Evolutionary conservation across 2,113 vertebrate species (phyloP).

Genomic region (Falco punctatus): DNA sequence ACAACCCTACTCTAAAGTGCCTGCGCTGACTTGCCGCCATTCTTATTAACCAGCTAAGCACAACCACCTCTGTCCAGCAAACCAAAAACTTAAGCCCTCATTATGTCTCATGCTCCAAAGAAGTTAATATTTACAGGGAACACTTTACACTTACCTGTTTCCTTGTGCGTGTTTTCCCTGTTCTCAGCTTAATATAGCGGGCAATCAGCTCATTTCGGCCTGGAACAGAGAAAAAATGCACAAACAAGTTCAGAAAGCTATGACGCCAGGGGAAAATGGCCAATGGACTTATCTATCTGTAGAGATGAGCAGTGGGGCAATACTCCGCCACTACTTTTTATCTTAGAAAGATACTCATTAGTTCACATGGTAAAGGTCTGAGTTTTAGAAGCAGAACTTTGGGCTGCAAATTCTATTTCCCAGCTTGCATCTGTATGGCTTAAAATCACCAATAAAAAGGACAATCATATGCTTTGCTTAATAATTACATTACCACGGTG

Average conservation of each 20-base stretch:
- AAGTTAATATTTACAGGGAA: background rate
- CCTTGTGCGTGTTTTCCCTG: conserved; percentile 95
- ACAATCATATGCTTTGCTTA: background rate
- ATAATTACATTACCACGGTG: background rate
- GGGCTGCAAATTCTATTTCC: background rate
- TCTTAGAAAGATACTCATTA: background rate
- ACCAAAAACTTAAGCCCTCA: background rate
- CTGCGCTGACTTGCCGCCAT: background rate
- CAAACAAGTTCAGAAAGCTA: background rate
- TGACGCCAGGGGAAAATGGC: background rate
- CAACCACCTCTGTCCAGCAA: background rate
- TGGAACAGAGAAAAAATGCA: conserved; percentile 61
- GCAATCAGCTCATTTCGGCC: conserved; percentile 96
- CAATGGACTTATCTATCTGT: background rate
- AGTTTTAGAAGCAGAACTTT: background rate
- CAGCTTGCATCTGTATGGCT: background rate
- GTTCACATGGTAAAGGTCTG: background rate
- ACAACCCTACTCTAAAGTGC: background rate
- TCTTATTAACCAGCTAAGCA: background rate
- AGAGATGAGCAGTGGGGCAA: background rate
- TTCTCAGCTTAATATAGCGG: conserved; percentile 95
- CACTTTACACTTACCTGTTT: conserved; percentile 85
- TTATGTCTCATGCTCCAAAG: background rate
- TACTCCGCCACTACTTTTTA: background rate
- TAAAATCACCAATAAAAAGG: background rate